Percentiles rank a stretch among this genome's conserved stretches.
These are phyloP conservation scores for Elgaria multicarinata DNA, from an alignment of 2,113 vertebrate genomes.

Conservation along the genomic window DNA sequence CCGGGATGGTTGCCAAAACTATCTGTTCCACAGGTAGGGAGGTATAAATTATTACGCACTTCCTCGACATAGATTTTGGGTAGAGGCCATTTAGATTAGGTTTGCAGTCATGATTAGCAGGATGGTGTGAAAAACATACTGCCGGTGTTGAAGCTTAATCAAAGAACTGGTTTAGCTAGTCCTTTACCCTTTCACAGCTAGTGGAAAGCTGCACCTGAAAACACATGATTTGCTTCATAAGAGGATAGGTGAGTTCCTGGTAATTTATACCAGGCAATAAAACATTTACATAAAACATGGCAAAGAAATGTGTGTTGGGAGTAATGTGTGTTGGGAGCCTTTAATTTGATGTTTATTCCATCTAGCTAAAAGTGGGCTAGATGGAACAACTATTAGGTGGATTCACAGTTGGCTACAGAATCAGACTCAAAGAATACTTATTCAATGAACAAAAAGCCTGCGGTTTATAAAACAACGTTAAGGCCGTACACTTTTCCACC, in stretches of 20 bases:
- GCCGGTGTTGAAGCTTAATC: constrained; percentile 39
- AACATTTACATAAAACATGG: constrained; percentile 35
- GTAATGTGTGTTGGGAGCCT: not conserved
- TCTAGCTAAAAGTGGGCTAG: too few relatives aligned
- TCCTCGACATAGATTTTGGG: constrained; percentile 29
- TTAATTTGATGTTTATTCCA: constrained; percentile 8
- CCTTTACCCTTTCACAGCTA: constrained; percentile 19
- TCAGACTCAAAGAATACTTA: too few relatives aligned
- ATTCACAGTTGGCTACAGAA: too few relatives aligned
- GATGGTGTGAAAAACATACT: constrained; percentile 30
- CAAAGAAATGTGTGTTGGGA: constrained; percentile 17
- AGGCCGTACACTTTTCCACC: too few relatives aligned
- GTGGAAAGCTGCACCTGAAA: constrained; percentile 39
- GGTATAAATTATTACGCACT: constrained; percentile 61
- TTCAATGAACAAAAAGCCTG: too few relatives aligned
- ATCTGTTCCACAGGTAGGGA: constrained; percentile 58
- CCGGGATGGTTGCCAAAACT: constrained; percentile 51
- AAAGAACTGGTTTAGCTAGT: constrained; percentile 37
- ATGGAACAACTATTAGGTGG: too few relatives aligned
- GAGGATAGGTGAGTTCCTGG: not conserved
- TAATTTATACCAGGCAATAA: constrained; percentile 32
- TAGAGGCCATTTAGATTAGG: constrained; percentile 31
- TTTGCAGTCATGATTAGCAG: constrained; percentile 44
- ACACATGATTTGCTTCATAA: constrained; percentile 1
- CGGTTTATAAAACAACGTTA: too few relatives aligned